phyloP scores from a whole-genome alignment of 2,113 vertebrate species.

The Mormyrus iriodes region DNA sequence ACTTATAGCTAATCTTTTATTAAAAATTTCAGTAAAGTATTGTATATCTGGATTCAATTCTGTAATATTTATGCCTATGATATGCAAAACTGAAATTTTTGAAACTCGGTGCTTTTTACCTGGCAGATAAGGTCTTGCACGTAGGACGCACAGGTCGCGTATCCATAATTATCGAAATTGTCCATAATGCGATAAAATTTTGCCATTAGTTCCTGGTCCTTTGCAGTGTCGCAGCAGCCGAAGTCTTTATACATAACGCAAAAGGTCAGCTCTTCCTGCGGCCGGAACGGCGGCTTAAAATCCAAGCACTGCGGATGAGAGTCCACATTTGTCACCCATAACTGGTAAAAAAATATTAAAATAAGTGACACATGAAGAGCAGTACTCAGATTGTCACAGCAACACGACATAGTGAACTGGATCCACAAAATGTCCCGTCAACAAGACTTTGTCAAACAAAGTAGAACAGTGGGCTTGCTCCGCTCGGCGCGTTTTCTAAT shows the following conservation, averaged over 20 bases:
- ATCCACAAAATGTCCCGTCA: not conserved
- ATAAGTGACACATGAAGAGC: not conserved
- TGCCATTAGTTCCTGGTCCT: slow-evolving; percentile 67
- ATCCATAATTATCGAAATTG: slow-evolving; percentile 55
- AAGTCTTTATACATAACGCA: slow-evolving; percentile 80
- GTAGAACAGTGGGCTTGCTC: not conserved
- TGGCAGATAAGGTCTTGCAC: slow-evolving; percentile 85
- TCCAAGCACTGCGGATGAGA: slow-evolving; percentile 89
- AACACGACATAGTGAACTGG: slow-evolving; percentile 32
- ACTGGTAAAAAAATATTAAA: slow-evolving; percentile 16
- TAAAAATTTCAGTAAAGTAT: not conserved
- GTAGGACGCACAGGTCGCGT: slow-evolving; percentile 68
- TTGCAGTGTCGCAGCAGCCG: slow-evolving; percentile 77
- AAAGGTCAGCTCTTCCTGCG: slow-evolving; percentile 68
- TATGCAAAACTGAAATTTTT: not conserved
- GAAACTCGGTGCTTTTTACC: slow-evolving; percentile 52
- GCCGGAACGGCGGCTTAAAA: slow-evolving; percentile 88
- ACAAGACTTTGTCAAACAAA: slow-evolving; percentile 9
- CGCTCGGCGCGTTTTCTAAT: not conserved
- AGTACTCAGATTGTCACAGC: not conserved
- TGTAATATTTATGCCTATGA: not conserved
- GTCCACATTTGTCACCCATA: slow-evolving; percentile 37
- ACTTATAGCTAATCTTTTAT: not conserved
- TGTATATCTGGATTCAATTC: not conserved
- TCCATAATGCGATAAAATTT: slow-evolving; percentile 70